Base-by-base conservation (phyloP, 2,888 invertebrate genomes). In the Macrosiphum euphorbiae region DNA sequence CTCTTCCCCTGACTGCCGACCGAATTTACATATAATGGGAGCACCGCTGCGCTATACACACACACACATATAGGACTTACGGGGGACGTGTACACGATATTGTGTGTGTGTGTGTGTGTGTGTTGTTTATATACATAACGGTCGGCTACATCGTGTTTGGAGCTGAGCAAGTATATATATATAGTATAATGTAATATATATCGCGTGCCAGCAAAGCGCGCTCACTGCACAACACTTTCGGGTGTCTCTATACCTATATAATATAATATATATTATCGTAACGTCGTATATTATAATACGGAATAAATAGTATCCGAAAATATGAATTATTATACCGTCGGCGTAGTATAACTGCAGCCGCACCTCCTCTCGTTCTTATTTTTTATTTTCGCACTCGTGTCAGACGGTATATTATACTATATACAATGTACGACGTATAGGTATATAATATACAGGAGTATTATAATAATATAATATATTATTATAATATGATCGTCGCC, bases 11-110 rank as follows among this genome's bases (percentile, higher is more conserved):
- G 89, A 7, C 58, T 50, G 16, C 35, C 28, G 92, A 92, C 78
- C 88, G 44, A 92, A 92, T 92, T 92, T 92, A 88, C 92, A 92
- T 92, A 92, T 92, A 92, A 92, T 92, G 92, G 92, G 92, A 92
- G 92, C 92, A 88, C 92, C n/a, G 87, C 88, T 58, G 88, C 52
- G 86, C 86, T n/a, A n/a, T 11, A n/a, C 35, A 86, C 44, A 55
- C 35, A 55, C 52, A 20, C 35, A 28, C 87, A n/a, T 26, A 35
- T 10, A 52, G 26, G 55, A 84, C 91, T 91, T 91, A 84, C 84
- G 41, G 67, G 26, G 35, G n/a, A 90, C 47, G 28, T 28, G 44
- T 41, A 8, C 24, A 90, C 16, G 11, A 86, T 85, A 87, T 78
- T 78, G 35, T 55, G 55, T 86, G 52, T 52, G n/a, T 10, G 50